Evolutionary conservation across 2,113 vertebrate species (phyloP).

Genomic region (Emberiza fucata): DNA sequence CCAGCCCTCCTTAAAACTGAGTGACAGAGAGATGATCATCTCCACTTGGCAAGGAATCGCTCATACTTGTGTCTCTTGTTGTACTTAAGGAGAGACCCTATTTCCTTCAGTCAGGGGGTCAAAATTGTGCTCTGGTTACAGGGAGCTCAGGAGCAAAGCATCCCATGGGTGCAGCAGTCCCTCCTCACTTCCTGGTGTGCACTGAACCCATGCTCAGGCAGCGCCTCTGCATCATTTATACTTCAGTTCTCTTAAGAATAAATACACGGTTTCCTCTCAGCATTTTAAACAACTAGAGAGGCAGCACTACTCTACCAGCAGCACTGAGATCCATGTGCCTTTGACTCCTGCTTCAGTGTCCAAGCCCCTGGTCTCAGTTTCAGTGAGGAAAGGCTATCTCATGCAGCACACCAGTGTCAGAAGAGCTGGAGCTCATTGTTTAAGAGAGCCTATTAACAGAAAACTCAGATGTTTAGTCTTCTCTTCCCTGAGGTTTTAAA

Average conservation of each 20-base stretch:
- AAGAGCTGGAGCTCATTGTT: neutral
- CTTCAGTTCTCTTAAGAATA: neutral
- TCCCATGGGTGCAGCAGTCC: neutral
- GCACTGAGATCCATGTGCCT: neutral
- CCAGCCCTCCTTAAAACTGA: neutral
- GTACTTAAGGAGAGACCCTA: neutral
- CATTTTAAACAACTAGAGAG: neutral
- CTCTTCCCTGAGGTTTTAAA: neutral
- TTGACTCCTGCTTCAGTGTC: neutral
- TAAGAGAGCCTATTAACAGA: neutral
- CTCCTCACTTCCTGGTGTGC: rapidly evolving
- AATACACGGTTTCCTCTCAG: neutral
- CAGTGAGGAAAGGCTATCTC: neutral
- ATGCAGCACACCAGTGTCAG: neutral
- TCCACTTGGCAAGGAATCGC: neutral
- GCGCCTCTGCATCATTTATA: neutral
- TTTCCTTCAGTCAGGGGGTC: neutral
- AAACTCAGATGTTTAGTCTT: conserved; percentile 17
- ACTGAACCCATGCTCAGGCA: neutral
- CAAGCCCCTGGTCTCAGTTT: neutral
- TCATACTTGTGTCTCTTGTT: neutral
- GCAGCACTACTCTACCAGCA: neutral
- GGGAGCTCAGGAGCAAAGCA: neutral
- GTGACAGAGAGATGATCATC: rapidly evolving
- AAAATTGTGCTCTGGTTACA: neutral